A percentile compares a stretch with the other conserved stretches of the same genome.
These are phyloP conservation scores for Falco columbarius DNA, from an alignment of 2,797 vertebrate genomes.

Conservation along the genomic window DNA sequence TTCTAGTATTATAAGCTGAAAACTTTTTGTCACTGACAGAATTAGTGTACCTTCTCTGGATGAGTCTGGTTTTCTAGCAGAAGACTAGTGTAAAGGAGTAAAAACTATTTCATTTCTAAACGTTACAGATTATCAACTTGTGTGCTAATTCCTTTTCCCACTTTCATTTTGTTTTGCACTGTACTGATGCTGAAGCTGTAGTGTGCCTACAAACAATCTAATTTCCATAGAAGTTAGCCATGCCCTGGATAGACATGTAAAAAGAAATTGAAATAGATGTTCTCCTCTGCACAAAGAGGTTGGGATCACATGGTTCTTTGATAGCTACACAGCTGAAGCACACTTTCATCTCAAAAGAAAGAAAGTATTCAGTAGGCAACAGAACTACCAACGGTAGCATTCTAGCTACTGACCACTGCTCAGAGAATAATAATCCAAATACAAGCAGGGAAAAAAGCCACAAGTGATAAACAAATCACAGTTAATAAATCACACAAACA, in stretches of 20 bases:
- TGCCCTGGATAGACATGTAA: neutral
- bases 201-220: rapidly evolving
- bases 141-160: neutral
- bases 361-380: neutral
- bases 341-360: neutral
- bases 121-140: neutral
- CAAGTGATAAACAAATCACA: neutral
- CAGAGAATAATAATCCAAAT: neutral
- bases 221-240: neutral
- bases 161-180: neutral
- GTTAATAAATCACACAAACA: neutral
- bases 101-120: neutral
- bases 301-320: neutral
- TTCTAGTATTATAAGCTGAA: neutral
- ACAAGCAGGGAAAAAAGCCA: neutral
- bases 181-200: neutral
- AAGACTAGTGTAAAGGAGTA: neutral
- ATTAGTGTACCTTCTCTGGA: neutral
- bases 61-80: neutral
- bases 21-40: neutral
- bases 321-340: neutral
- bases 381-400: neutral
- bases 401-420: neutral
- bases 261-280: neutral
- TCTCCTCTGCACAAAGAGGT: neutral